Conservation (phyloP, 2,113 vertebrate genomes). For the Lepus europaeus region DNA sequence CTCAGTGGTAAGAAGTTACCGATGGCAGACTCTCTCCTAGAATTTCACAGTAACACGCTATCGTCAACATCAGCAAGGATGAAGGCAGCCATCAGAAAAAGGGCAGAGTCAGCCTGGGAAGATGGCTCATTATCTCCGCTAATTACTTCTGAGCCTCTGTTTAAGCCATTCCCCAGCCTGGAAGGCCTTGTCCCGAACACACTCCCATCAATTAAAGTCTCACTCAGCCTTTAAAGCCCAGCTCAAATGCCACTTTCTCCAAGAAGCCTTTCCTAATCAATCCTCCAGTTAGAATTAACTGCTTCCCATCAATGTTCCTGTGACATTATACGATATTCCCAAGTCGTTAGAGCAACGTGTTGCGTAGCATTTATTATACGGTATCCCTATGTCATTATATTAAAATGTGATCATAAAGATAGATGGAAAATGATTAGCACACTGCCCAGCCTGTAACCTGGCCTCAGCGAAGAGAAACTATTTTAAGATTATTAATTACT, state of each 20-base stretch:
- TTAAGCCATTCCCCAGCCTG: conserved; percentile 56
- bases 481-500: conserved; percentile 38
- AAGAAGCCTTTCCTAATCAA: conserved; percentile 37
- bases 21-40: neutral
- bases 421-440: conserved; percentile 15
- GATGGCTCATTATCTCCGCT: conserved; percentile 71
- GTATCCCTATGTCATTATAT: neutral
- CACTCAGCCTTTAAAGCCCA: conserved; percentile 44
- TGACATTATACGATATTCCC: neutral
- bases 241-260: conserved; percentile 64
- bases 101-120: conserved; percentile 51
- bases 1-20: neutral
- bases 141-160: conserved; percentile 76
- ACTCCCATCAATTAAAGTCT: conserved; percentile 47
- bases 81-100: conserved; percentile 9
- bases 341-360: conserved; percentile 6
- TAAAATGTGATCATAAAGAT: conserved; percentile 40
- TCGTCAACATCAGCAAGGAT: neutral
- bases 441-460: neutral
- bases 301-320: conserved; percentile 27
- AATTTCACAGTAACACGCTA: neutral
- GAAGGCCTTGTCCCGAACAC: conserved; percentile 40
- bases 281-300: conserved; percentile 58
- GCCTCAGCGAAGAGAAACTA: conserved; percentile 28
- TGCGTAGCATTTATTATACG: neutral